These are phyloP conservation scores for Gymnobelideus leadbeateri DNA, from an alignment of 2,113 vertebrate genomes.

Conservation along the genomic window DNA sequence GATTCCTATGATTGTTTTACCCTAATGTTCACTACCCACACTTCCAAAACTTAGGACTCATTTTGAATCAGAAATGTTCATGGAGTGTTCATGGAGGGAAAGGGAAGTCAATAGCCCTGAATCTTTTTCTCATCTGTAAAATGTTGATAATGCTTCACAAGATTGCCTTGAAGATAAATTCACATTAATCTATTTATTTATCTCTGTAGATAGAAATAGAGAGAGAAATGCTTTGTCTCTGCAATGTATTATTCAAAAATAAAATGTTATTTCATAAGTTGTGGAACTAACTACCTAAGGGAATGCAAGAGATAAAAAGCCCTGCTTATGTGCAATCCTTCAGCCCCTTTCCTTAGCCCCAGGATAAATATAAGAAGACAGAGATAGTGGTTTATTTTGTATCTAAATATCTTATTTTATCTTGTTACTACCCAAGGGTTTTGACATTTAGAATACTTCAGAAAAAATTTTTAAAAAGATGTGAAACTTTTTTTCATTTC, in stretches of 20 bases:
- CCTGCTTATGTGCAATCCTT: background rate
- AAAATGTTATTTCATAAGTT: background rate
- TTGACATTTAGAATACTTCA: conserved; percentile 44
- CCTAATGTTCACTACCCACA: background rate
- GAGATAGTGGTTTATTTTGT: background rate
- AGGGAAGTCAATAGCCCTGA: background rate
- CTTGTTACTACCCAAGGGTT: background rate
- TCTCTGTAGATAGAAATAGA: background rate
- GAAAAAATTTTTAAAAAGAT: background rate
- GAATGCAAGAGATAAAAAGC: background rate
- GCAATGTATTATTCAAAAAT: background rate
- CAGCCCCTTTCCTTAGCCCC: background rate
- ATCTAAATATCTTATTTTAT: background rate
- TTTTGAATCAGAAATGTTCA: background rate
- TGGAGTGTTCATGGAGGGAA: background rate
- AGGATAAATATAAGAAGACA: background rate
- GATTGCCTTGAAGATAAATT: background rate
- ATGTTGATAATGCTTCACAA: background rate
- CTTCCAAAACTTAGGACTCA: background rate
- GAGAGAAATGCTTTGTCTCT: background rate
- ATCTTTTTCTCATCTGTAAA: background rate
- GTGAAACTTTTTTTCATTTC: background rate
- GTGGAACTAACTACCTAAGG: background rate
- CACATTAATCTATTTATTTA: background rate
- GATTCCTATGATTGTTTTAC: background rate